phyloP scores from a whole-genome alignment of 2,888 invertebrate genomes.

The Seladonia tumulorum region DNA sequence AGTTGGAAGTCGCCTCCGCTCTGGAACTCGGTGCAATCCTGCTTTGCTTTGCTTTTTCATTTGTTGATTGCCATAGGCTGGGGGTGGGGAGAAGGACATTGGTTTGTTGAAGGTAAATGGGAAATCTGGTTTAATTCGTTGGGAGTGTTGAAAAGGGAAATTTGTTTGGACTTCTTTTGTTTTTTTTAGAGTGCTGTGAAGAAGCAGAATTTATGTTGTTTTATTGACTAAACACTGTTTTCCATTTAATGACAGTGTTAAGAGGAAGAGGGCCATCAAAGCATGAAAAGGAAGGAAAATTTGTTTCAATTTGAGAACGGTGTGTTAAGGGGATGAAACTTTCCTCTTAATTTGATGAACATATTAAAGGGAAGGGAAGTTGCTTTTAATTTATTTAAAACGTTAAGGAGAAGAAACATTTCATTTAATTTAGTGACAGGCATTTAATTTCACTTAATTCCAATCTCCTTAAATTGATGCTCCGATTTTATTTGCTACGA shows the following conservation, averaged over 20 bases:
- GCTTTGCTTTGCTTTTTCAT: background rate
- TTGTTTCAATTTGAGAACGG: background rate
- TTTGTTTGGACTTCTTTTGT: no score
- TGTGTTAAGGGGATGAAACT: background rate
- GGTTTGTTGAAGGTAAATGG: background rate
- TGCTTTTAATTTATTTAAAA: background rate
- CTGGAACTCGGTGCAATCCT: background rate
- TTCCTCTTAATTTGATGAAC: background rate
- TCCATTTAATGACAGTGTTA: background rate
- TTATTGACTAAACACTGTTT: no score
- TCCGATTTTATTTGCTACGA: background rate
- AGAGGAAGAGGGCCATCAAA: no score
- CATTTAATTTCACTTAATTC: background rate
- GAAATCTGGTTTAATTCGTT: background rate
- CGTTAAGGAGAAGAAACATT: background rate
- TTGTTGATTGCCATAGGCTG: background rate
- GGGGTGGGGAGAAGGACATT: background rate
- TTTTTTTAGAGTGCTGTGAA: no score
- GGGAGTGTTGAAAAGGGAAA: background rate
- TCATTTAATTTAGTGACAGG: background rate
- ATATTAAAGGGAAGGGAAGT: background rate
- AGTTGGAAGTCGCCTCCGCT: background rate
- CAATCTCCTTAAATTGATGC: background rate
- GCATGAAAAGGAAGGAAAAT: background rate
- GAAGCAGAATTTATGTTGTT: no score